Conservation (phyloP, 2,888 invertebrate species). For the Criorhina ranunculi region DNA sequence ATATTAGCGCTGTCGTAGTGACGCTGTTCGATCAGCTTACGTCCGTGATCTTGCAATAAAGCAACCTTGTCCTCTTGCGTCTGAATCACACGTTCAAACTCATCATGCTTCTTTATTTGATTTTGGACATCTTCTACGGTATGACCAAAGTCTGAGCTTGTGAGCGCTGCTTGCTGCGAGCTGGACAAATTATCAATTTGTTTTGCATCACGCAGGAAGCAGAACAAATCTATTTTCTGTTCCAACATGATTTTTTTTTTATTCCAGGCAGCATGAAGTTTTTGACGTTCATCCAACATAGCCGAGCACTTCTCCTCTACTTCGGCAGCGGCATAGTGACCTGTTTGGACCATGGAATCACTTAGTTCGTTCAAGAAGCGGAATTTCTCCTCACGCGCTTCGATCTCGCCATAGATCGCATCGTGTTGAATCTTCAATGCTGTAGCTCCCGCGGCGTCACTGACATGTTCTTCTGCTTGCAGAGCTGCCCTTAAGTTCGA, state of each 20-base stretch:
- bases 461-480: constrained; percentile 91
- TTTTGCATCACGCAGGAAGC: constrained; percentile 97
- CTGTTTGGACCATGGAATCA: constrained; percentile 92
- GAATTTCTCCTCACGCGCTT: constrained; percentile 94
- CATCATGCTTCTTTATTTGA: constrained; percentile 96
- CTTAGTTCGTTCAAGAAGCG: constrained; percentile 90
- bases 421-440: constrained; percentile 93
- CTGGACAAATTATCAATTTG: constrained; percentile 95
- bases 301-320: constrained; percentile 92
- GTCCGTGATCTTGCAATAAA: constrained; percentile 92
- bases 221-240: constrained; percentile 96
- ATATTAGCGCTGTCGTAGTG: constrained; percentile 96
- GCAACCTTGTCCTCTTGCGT: constrained; percentile 94
- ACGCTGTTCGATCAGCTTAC: constrained; percentile 93
- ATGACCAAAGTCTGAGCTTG: constrained; percentile 89
- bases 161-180: constrained; percentile 92
- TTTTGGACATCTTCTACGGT: constrained; percentile 95
- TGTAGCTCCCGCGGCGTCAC: constrained; percentile 93
- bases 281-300: constrained; percentile 91
- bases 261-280: constrained; percentile 94
- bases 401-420: constrained; percentile 92
- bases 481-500: constrained; percentile 91
- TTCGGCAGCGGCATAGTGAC: constrained; percentile 92
- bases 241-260: constrained; percentile 94
- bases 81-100: constrained; percentile 95